Base-by-base conservation (phyloP, 1,140 invertebrate genomes). In the Drosophila nasuta region DNA sequence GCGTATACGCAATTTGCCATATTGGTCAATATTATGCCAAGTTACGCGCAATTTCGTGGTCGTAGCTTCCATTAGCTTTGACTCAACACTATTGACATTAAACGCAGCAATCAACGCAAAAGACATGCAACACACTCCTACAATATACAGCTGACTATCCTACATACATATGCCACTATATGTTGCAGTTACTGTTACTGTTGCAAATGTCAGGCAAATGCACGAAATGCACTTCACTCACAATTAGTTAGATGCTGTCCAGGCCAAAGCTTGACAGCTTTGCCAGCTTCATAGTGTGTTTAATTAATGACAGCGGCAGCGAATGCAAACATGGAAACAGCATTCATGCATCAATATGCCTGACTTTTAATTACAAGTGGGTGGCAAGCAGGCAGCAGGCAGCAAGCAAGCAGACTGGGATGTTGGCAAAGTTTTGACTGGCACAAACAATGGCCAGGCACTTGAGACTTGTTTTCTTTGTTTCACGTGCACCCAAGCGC, bases 401-500 rank as follows among this genome's bases (percentile, higher is more conserved):
- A 25, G 10, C n/a, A 5, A 33, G 38, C 10, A 0, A 3, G 35
- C 35, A 38, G 41, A 7, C 43, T n/a, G 49, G 49, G 30, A 46
- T 33, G 15, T 17, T 41, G 30, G 30, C 45, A 86, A 86, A 86
- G 67, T 85, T 86, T 68, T 73, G 70, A 68, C 70, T 64, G 77
- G 79, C 69, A 73, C n/a, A 59, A 80, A 83, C 83, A 88, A 88
- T 88, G 77, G 80, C 54, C 80, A 54, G 60, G 76, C 83, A 83
- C 83, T 88, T 62, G 83, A 87, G 83, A 87, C 83, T 88, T 87
- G 76, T 81, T 88, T 88, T 88, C 83, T 88, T 87, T 87, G 83
- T 87, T 82, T 69, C 60, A 49, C 63, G 59, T 52, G 43, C 66
- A 69, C 49, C 74, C 62, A 75, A 38, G 54, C 54, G 49, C 48